Base-by-base conservation (phyloP, 1,140 invertebrate genomes). In the Ericerus pela region DNA sequence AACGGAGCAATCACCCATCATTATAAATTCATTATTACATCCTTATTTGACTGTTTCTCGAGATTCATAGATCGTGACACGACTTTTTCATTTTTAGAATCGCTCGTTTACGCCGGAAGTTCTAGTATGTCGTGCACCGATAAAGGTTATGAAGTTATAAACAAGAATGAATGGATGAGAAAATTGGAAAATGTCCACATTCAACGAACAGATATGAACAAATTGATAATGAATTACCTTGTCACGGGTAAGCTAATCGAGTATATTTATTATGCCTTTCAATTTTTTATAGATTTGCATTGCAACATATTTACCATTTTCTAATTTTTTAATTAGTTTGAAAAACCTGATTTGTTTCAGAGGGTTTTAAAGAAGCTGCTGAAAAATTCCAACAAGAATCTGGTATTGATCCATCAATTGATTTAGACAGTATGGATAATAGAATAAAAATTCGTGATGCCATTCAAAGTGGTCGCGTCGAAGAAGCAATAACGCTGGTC, bases 161-260 rank as follows among this genome's bases (percentile, higher is more conserved):
- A 66, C 24, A 72, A 70, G 63, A 73, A 79, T 56, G 79, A 85
- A 60, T 88, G 85, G 84, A 67, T 81, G 62, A 73, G 75, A 53
- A 72, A 76, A 60, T 68, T 88, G 14, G 85, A 89, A 64, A 79
- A 78, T 57, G 77, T 88, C 47, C 86, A 89, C 59, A 82, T 94
- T 60, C 88, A 88, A 43, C 76, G 92, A 61, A 79, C 82, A 38
- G 87, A 93, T 63, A 94, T 96, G 86, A 96, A 97, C 69, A 88
- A 89, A 69, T 75, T 97, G 33, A 93, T 98, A 56, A 97, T 98
- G 94, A 95, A 98, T 72, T 98, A 98, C 72, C 76, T 98, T 61
- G 90, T 96, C 1, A 96, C 90, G 74, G 91, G 90, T 91, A 75
- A 70, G 61, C 59, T 29, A 1, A 51, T 2, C 16, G 4, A 16